A percentile compares a stretch with the other conserved stretches of the same genome.
phyloP scores from a whole-genome alignment of 1,140 invertebrate genomes.

The Ceratina australensis region DNA sequence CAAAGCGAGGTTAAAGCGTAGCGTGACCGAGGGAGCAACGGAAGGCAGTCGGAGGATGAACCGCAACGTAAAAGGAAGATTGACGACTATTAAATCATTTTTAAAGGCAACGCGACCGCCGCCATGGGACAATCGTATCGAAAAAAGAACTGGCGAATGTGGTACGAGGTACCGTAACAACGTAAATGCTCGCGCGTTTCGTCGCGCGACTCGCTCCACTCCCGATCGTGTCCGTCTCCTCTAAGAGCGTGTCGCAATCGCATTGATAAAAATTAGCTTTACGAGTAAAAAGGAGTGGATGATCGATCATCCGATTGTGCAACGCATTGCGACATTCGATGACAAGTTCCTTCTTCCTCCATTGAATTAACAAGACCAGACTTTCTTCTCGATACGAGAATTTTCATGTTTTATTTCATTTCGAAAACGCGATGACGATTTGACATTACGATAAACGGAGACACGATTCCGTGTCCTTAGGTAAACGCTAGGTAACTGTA shows the following conservation, averaged over 20 bases:
- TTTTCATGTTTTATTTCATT: no score
- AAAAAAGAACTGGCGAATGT: conserved; percentile 37
- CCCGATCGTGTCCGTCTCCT: no score
- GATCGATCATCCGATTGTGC: no score
- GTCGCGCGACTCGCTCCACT: conserved; percentile 1
- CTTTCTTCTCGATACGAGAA: no score
- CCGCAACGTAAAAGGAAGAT: conserved; percentile 41
- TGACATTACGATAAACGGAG: no score
- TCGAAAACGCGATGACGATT: no score
- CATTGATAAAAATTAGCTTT: conserved; percentile 13
- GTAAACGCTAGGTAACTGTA: no score
- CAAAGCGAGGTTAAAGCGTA: conserved; percentile 11
- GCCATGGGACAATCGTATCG: conserved; percentile 32
- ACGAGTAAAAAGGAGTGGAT: not conserved
- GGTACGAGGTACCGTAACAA: conserved; percentile 54
- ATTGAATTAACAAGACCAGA: no score
- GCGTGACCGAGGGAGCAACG: not conserved
- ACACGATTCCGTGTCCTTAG: no score
- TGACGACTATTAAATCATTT: conserved; percentile 47
- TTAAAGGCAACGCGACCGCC: conserved; percentile 14
- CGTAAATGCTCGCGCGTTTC: conserved; percentile 29
- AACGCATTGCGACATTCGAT: no score
- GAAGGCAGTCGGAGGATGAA: not conserved
- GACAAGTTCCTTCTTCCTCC: no score
- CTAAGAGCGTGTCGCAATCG: conserved; percentile 3